Conservation (phyloP, 2,888 invertebrate genomes). For the Eupithecia subumbrata region DNA sequence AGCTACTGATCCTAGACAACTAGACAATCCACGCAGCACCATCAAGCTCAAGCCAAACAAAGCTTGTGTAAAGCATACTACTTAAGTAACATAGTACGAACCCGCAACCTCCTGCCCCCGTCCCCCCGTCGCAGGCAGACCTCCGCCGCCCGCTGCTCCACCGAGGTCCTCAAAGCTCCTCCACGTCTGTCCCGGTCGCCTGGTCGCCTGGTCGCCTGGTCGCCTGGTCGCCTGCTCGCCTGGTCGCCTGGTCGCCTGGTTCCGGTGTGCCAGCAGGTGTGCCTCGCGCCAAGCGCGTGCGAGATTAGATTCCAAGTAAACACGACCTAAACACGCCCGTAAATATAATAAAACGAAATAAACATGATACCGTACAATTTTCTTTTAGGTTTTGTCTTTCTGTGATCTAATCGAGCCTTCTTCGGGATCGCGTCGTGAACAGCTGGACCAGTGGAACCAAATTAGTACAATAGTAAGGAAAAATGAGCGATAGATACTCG, state of each 20-base stretch:
- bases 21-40: not conserved
- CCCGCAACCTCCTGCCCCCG: too few species aligned
- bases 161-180: too few species aligned
- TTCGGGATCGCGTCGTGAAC: not conserved
- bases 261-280: conserved; percentile 6
- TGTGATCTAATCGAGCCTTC: not conserved
- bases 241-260: too few species aligned
- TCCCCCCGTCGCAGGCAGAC: too few species aligned
- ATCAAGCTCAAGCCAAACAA: not conserved
- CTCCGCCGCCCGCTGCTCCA: too few species aligned
- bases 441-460: not conserved
- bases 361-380: conserved; percentile 26
- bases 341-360: conserved; percentile 27
- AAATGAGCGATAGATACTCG: not conserved
- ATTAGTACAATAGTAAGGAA: not conserved
- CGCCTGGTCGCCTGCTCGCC: too few species aligned
- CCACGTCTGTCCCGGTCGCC: too few species aligned
- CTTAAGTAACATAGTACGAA: too few species aligned
- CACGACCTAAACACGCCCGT: conserved; percentile 12
- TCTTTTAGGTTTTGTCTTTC: conserved; percentile 25
- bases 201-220: too few species aligned
- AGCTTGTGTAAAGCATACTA: too few species aligned
- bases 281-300: conserved; percentile 16
- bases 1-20: too few species aligned
- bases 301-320: conserved; percentile 27